A percentile compares a stretch with the other conserved stretches of the same genome.
These are phyloP conservation scores for pig (Sus scrofa) DNA, from an alignment of 2,113 vertebrate species.

Conservation along the genomic window DNA sequence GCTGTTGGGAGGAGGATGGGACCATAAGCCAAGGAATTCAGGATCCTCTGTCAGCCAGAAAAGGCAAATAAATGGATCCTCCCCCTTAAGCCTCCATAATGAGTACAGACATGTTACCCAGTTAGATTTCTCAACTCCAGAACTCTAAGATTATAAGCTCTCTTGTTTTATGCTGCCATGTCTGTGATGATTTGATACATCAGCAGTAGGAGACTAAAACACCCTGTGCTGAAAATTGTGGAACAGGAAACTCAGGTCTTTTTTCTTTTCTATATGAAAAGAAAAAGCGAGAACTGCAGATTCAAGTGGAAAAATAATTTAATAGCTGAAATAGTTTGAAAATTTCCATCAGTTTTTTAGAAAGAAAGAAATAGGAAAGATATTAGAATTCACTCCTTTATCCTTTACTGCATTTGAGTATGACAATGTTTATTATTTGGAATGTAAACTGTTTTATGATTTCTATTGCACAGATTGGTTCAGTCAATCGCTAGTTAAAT, in stretches of 20 bases:
- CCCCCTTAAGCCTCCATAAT: not conserved
- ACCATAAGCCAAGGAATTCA: not conserved
- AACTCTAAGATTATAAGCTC: not conserved
- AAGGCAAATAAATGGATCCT: not conserved
- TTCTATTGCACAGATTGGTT: not conserved
- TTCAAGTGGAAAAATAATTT: not conserved
- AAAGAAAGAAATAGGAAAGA: slow-evolving; percentile 30
- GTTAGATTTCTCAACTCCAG: not conserved
- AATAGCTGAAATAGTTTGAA: not conserved
- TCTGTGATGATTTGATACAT: not conserved
- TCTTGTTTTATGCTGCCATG: not conserved
- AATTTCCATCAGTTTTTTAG: not conserved
- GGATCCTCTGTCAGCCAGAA: not conserved
- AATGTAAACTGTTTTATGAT: not conserved
- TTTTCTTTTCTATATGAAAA: too few species aligned
- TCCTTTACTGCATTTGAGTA: not conserved
- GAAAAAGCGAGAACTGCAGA: too few species aligned
- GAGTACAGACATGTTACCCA: not conserved
- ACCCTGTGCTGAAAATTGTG: not conserved
- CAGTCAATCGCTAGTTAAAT: not conserved
- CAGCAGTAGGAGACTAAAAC: not conserved
- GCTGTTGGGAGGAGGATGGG: not conserved
- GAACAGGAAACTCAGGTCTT: not conserved
- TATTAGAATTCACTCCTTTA: not conserved
- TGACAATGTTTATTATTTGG: not conserved